Percentiles rank a stretch among this genome's conserved stretches.
Conservation (phyloP, 2,113 vertebrate species). For the Struthio camelus region DNA sequence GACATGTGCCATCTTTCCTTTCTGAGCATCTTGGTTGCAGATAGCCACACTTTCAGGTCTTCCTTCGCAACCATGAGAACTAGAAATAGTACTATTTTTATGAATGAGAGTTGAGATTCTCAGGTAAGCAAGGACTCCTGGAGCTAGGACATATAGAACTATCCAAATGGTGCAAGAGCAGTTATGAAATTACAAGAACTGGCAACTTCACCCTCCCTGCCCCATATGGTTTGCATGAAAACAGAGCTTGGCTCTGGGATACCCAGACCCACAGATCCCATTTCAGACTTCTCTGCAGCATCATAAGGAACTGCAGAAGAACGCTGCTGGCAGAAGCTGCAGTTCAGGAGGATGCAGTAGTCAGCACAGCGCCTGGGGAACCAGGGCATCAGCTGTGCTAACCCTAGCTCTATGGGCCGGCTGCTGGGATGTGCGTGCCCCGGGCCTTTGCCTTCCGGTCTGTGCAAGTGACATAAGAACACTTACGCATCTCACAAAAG, state of each 20-base stretch:
- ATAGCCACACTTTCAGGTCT: background rate
- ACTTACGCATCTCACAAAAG: too few relatives aligned
- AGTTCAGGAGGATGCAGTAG: too few relatives aligned
- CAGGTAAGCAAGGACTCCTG: background rate
- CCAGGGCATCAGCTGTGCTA: too few relatives aligned
- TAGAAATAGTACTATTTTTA: background rate
- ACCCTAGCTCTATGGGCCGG: too few relatives aligned
- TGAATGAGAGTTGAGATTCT: background rate
- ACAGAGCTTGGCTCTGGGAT: fast-evolving
- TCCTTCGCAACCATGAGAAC: background rate
- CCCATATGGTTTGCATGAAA: background rate
- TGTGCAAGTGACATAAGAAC: too few relatives aligned
- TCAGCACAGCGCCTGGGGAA: too few relatives aligned
- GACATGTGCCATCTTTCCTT: background rate
- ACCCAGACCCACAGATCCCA: background rate
- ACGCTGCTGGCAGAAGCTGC: too few relatives aligned
- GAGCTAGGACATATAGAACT: background rate
- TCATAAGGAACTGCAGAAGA: too few relatives aligned
- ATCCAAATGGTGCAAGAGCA: background rate
- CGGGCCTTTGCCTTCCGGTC: too few relatives aligned
- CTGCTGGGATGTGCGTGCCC: too few relatives aligned
- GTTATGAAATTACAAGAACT: background rate
- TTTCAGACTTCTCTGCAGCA: background rate
- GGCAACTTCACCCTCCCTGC: background rate
- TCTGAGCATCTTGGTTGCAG: background rate